These are phyloP conservation scores for Papilio demoleus DNA, from an alignment of 2,888 invertebrate genomes.

Conservation along the genomic window DNA sequence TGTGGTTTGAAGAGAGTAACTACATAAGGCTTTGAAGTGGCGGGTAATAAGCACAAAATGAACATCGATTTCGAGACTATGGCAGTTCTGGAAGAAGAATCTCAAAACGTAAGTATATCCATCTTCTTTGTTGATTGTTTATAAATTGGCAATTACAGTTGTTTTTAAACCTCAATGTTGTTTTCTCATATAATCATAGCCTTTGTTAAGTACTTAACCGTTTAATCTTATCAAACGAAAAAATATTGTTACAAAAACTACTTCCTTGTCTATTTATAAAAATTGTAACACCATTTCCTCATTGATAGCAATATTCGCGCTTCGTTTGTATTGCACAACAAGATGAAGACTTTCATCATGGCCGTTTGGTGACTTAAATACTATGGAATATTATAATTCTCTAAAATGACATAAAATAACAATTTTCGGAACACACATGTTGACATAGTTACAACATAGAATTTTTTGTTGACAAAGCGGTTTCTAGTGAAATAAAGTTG, in stretches of 20 bases:
- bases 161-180: slow-evolving; percentile 10
- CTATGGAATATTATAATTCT: background rate
- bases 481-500: background rate
- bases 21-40: slow-evolving; percentile 38
- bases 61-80: slow-evolving; percentile 85
- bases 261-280: slow-evolving; percentile 49
- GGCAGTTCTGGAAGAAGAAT: slow-evolving; percentile 85
- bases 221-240: background rate
- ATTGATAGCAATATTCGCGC: slow-evolving; percentile 49
- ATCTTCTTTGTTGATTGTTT: slow-evolving; percentile 58
- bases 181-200: background rate
- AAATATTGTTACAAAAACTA: slow-evolving; percentile 38
- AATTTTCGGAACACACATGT: background rate
- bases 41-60: slow-evolving; percentile 56
- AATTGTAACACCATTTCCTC: slow-evolving; percentile 51
- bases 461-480: background rate
- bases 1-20: slow-evolving; percentile 42
- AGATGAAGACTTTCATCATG: slow-evolving; percentile 59
- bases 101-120: slow-evolving; percentile 80
- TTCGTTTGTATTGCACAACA: slow-evolving; percentile 65
- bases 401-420: background rate
- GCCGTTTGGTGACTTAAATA: slow-evolving; percentile 33
- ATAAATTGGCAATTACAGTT: slow-evolving; percentile 26
- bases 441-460: background rate
- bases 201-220: background rate